Evolutionary conservation across 2,113 vertebrate genomes (phyloP), one percentile per base, ranked within the genome.

Genomic region (Onychorhynchus coronatus): DNA sequence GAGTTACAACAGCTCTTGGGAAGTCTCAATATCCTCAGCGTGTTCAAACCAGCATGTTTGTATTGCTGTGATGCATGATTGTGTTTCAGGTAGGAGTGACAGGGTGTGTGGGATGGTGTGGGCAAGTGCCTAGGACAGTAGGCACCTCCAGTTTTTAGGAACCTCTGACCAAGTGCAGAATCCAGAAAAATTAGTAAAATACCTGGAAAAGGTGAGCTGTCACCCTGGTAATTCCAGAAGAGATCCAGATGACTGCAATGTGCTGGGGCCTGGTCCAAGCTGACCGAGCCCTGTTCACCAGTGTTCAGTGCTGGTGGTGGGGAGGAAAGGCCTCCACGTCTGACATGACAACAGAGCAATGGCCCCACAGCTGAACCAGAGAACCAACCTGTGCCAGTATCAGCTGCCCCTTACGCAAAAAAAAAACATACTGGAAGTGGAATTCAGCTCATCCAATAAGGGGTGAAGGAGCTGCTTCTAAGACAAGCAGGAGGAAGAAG

Each of bases 241-340:
- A 80, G 53, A 61, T 18, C 41, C 12, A 37, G 30, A 55, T 23
- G 12, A 47, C 39, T 67, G 18, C 53, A 61, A 7, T 41, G 24
- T 18, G 9, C n/a, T 47, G n/a, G 30, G 11, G 30, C 25, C 2
- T 31, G 39, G 30, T 8, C n/a, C 1, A 2, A 4, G 28, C 9
- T 42, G n/a, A 59, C 39, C 17, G 7, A 89, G 28, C 12, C 27
- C 22, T n/a, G 50, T 31, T 66, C 44, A 31, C 33, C 14, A 41
- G n/a, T 59, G 39, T 8, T 73, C 59, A 53, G 25, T 39, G 24
- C 24, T 9, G 0, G 1, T 11, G 7, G 14, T 14, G 30, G 14
- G 41, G 25, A 66, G 21, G 18, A 17, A 46, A 53, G 8, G 18
- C 53, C n/a, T 53, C n/a, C 25, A 15, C 14, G 13, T 47, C 25